Conservation (phyloP, 1,140 invertebrate species). For the Lepidurus apus region DNA sequence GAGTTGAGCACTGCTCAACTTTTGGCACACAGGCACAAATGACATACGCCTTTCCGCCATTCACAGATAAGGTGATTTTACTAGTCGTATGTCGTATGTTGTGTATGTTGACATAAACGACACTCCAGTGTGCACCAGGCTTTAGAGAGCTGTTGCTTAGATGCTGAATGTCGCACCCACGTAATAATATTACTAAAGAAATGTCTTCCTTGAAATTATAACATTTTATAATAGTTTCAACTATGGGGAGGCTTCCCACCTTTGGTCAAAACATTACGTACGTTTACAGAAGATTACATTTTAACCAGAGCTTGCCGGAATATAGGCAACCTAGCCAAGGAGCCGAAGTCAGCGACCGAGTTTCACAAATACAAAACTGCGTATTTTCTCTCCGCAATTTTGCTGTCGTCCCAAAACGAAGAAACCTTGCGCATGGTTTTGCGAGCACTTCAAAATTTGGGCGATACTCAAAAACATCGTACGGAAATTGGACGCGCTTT, state of each 20-base stretch:
- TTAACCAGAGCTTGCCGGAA: not conserved
- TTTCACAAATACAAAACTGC: not conserved
- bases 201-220: not conserved
- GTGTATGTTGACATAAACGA: too few relatives aligned
- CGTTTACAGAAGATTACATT: not conserved
- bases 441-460: not conserved
- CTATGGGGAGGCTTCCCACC: not conserved
- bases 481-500: not conserved
- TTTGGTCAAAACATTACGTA: not conserved
- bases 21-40: too few relatives aligned
- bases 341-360: not conserved
- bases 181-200: not conserved
- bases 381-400: not conserved
- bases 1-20: too few relatives aligned
- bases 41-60: too few relatives aligned
- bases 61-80: too few relatives aligned
- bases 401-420: not conserved
- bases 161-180: not conserved
- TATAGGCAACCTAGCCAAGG: not conserved
- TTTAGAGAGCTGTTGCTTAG: not conserved
- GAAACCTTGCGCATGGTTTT: not conserved
- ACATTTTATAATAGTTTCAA: not conserved
- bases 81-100: too few relatives aligned
- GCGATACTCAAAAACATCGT: not conserved
- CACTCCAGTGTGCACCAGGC: too few relatives aligned